Evolutionary conservation across 2,888 invertebrate species (phyloP), one percentile per base, ranked within the genome.

Genomic region (Diarsia rubi): DNA sequence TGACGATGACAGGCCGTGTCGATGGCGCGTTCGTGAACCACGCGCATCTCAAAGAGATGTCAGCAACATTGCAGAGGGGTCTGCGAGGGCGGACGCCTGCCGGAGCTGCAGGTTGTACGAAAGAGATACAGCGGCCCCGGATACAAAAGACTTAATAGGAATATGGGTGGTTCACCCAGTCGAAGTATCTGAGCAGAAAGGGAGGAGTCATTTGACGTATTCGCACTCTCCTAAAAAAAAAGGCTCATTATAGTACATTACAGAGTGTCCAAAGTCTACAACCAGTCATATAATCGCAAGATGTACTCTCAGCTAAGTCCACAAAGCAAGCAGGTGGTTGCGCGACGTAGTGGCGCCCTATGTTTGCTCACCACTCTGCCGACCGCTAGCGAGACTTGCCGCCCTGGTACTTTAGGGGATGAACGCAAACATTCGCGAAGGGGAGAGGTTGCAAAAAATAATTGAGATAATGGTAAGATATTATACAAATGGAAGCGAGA

Each of bases 331-430:
- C 95, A 95, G 95, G 95, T 95, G 95, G 89, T 82, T 70, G 81
- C 78, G 88, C 88, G 88, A 81, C 91, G 87, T 89, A 89, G 78
- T 88, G 94, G 95, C 95, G 95, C 95, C 95, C 79, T 21, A 66
- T 95, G 93, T 95, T 95, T 95, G 91, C 91, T 81, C 79, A 94
- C 94, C 95, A 94, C 94, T 94, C 95, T 93, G 91, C 69, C 83
- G 90, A 78, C 87, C 88, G 88, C 89, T 86, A 86, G 84, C 85
- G 73, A 84, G 75, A 81, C 86, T 88, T 92, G 89, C 83, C 89
- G 76, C 91, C 93, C 93, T 91, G 87, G 91, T 92, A 91, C 93
- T 92, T 91, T 89, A 83, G 89, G 90, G 90, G 88, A 88, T 89
- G 87, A 86, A 75, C 59, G 91, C 90, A 94, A 94, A 94, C 86